Conservation (phyloP, 1,140 invertebrate species). For the Platorchestia sp. region DNA sequence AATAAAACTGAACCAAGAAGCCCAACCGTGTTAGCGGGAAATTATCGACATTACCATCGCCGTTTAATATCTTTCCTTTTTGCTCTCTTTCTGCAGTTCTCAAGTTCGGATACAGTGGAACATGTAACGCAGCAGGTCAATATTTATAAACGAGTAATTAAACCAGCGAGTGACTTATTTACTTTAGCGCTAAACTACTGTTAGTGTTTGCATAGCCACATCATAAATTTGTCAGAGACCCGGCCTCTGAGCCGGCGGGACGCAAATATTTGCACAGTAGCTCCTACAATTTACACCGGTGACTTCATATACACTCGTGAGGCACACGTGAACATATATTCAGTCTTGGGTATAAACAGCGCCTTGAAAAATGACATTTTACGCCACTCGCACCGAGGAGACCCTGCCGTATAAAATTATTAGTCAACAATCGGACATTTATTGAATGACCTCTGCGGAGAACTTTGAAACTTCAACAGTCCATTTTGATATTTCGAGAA, state of each 20-base stretch:
- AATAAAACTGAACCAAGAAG: no score
- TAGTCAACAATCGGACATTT: not conserved
- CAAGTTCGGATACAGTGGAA: not conserved
- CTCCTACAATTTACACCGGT: slow-evolving; percentile 4
- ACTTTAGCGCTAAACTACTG: not conserved
- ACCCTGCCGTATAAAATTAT: not conserved
- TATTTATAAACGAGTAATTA: slow-evolving; percentile 32
- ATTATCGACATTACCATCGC: no score
- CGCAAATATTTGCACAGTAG: slow-evolving; percentile 25
- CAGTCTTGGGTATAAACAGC: not conserved
- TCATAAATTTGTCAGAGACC: slow-evolving; percentile 28
- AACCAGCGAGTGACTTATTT: not conserved
- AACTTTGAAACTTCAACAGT: not conserved
- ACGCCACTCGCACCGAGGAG: not conserved
- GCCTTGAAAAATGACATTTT: not conserved
- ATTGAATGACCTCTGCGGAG: not conserved
- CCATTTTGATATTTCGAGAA: not conserved
- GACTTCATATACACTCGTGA: slow-evolving; percentile 9
- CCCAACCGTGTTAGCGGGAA: no score
- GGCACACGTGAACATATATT: slow-evolving; percentile 10
- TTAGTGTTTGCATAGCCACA: not conserved
- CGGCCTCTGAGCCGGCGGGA: not conserved
- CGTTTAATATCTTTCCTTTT: not conserved
- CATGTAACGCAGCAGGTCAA: not conserved
- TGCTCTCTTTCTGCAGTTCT: not conserved